Conservation (phyloP, 1,140 invertebrate genomes). For the Diorhabda sublineata region DNA sequence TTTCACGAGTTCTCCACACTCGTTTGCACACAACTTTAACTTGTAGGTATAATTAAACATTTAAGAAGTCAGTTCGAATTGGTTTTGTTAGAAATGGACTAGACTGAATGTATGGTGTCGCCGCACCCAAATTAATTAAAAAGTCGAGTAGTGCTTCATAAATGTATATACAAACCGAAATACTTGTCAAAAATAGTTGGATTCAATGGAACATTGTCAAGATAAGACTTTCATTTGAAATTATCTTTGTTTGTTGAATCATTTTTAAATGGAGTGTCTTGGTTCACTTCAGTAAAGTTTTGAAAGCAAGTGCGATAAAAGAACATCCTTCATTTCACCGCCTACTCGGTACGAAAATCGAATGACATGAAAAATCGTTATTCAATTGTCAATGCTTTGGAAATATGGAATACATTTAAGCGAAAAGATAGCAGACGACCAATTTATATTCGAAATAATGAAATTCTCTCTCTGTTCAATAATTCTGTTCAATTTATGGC, state of each 20-base stretch:
- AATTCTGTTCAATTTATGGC: not conserved
- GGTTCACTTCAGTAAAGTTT: constrained; percentile 19
- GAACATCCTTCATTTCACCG: constrained; percentile 21
- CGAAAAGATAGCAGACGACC: constrained; percentile 5
- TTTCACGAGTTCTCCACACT: no score
- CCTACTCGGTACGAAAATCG: constrained; percentile 9
- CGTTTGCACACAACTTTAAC: no score
- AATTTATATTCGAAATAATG: constrained; percentile 11
- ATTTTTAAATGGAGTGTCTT: constrained; percentile 26
- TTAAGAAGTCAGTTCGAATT: no score
- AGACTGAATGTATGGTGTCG: no score
- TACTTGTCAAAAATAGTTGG: not conserved
- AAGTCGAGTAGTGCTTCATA: no score
- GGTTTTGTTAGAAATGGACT: no score
- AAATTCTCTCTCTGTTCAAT: constrained; percentile 7
- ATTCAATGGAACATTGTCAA: constrained; percentile 13
- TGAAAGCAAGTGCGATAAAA: constrained; percentile 24
- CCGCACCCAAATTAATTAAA: no score
- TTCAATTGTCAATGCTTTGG: constrained; percentile 23
- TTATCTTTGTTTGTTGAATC: constrained; percentile 24
- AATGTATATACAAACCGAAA: not conserved
- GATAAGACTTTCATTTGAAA: constrained; percentile 24
- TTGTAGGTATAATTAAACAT: no score
- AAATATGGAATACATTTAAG: constrained; percentile 14
- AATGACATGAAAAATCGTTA: constrained; percentile 30